Evolutionary conservation across 1,140 invertebrate genomes (phyloP).

Genomic region (Wasmannia auropunctata): DNA sequence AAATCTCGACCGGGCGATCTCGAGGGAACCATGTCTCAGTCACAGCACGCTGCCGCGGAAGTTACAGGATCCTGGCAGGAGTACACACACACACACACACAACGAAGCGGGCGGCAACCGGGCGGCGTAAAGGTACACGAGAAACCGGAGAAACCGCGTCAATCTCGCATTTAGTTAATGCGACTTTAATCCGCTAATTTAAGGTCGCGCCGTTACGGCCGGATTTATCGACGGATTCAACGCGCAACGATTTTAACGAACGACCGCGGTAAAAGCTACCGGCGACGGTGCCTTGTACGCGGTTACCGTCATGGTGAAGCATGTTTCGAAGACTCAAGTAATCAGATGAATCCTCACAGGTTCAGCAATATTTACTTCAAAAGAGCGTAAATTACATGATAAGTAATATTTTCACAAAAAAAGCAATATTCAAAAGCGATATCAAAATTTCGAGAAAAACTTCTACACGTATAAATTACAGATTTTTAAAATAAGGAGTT

Average conservation of each 20-base stretch:
- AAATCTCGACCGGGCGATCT: conserved; percentile 80
- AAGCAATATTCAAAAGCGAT: neutral
- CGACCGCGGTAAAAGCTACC: conserved; percentile 43
- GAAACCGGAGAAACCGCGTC: conserved; percentile 34
- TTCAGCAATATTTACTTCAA: neutral
- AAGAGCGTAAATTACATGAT: neutral
- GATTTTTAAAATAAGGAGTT: neutral
- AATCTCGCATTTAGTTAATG: conserved; percentile 76
- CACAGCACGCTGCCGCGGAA: conserved; percentile 77
- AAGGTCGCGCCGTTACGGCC: conserved; percentile 58
- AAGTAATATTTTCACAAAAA: no score
- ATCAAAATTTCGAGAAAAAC: neutral
- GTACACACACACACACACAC: neutral
- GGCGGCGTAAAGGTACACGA: conserved; percentile 18
- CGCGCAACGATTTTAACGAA: conserved; percentile 44
- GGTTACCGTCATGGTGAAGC: conserved; percentile 2
- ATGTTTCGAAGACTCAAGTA: neutral
- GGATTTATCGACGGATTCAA: conserved; percentile 41
- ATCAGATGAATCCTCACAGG: neutral
- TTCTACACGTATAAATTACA: neutral
- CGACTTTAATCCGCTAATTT: conserved; percentile 79
- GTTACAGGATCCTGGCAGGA: conserved; percentile 74
- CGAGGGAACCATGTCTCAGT: conserved; percentile 82
- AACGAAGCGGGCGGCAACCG: conserved; percentile 7
- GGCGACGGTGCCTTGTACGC: conserved; percentile 11